Evolutionary conservation across 2,797 vertebrate species (phyloP), one percentile per base, ranked within the genome.

Genomic region (Rallus crepitans): DNA sequence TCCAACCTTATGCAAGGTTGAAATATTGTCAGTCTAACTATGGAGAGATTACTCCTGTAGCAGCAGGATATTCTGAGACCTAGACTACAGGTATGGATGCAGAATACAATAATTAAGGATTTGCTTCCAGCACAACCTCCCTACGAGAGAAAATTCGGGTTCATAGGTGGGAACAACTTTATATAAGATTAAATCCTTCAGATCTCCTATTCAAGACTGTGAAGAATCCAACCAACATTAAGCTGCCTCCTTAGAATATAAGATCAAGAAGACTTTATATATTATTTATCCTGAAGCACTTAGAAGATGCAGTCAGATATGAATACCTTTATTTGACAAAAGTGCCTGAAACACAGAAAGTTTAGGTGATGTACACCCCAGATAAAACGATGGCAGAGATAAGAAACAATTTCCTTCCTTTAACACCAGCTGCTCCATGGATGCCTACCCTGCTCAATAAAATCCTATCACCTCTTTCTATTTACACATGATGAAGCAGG

Each of bases 181-280:
- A 81, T 35, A 59, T 61, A 47, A 40, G 40, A 42, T 28, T 35
- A 72, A 88, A 93, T 56, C 37, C 30, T 69, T 42, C 50, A 48
- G 30, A 25, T 8, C 12, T 35, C 19, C 9, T 37, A 6, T 56
- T 64, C 56, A 70, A 64, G 68, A 60, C 3, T 24, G n/a, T 0
- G 0, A 87, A 70, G 55, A 60, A 48, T 37, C 39, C 40, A 56
- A 13, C 23, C 12, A 56, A 9, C 14, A n/a, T 37, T 75, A 40
- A 42, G 1, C n/a, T 73, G 11, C 17, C 14, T 70, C 60, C 23
- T 81, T 39, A 60, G 35, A 73, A 60, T 24, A 31, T 0, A n/a
- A 11, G 15, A 42, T 23, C 15, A 64, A 56, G 35, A 68, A 24
- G 16, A 21, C 4, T 45, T 64, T 3, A 21, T 0, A 0, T 21